phyloP scores from a whole-genome alignment of 2,797 vertebrate species.

The Discoglossus pictus region DNA sequence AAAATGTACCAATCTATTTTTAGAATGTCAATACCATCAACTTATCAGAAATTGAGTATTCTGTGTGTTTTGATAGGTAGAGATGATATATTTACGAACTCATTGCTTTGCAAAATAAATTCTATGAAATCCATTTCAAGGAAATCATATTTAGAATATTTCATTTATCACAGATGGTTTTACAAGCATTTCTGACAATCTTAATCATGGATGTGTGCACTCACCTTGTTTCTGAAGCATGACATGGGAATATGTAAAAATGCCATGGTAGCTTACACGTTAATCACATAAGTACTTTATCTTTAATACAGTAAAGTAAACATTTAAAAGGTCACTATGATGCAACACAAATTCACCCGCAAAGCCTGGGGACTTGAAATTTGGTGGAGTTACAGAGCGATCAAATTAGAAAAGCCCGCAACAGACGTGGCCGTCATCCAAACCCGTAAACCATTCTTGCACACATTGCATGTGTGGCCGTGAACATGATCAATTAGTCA shows the following conservation, averaged over 20 bases:
- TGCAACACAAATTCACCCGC: too few species aligned
- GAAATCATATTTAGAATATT: conserved; percentile 62
- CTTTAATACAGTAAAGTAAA: too few species aligned
- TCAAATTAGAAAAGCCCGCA: too few species aligned
- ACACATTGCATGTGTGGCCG: too few species aligned
- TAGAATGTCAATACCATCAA: too few species aligned
- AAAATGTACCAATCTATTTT: too few species aligned
- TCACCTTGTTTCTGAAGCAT: conserved; percentile 50
- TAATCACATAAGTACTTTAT: not conserved
- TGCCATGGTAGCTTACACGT: not conserved
- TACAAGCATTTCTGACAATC: conserved; percentile 55
- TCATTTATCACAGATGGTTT: conserved; percentile 56
- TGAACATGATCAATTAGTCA: too few species aligned
- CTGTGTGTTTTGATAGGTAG: conserved; percentile 58
- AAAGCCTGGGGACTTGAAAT: too few species aligned
- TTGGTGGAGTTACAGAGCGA: too few species aligned
- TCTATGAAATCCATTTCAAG: conserved; percentile 66
- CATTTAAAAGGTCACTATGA: too few species aligned
- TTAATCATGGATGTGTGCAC: conserved; percentile 48
- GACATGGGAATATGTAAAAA: conserved; percentile 44
- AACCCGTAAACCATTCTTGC: too few species aligned
- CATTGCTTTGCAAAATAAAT: conserved; percentile 62
- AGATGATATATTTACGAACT: conserved; percentile 63
- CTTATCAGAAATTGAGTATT: conserved; percentile 60
- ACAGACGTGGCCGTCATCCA: too few species aligned